Evolutionary conservation across 35 echinoderm and acorn worm species (phyloP).

Genomic region (Eucidaris tribuloides): DNA sequence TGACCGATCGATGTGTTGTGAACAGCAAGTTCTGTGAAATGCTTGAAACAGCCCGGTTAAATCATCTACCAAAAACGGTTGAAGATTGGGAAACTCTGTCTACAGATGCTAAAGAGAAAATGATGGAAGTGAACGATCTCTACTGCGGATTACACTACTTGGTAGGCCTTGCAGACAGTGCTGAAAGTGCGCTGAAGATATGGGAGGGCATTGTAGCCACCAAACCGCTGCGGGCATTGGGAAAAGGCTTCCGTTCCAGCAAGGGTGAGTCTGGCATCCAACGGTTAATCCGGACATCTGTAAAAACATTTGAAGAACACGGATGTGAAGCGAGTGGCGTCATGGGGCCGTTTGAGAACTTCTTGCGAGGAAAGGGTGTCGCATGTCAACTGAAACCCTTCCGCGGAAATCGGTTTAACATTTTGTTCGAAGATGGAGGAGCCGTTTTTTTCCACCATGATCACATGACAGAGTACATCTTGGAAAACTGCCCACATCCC

Average conservation of each 20-base stretch:
- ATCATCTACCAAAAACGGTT: slow-evolving; percentile 15
- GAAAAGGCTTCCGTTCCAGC: slow-evolving; percentile 43
- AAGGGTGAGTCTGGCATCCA: slow-evolving; percentile 48
- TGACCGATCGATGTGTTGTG: slow-evolving; percentile 43
- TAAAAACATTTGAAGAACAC: slow-evolving; percentile 57
- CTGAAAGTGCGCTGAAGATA: slow-evolving; percentile 23
- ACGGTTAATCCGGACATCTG: slow-evolving; percentile 33
- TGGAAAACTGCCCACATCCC: slow-evolving; percentile 33
- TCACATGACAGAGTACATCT: slow-evolving; percentile 45
- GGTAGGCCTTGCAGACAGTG: slow-evolving; percentile 44
- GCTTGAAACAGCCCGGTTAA: not conserved
- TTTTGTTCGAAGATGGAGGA: slow-evolving; percentile 42
- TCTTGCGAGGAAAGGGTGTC: slow-evolving; percentile 18
- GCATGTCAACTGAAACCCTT: slow-evolving; percentile 26
- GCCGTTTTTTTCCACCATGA: slow-evolving; percentile 54
- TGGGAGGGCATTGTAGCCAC: slow-evolving; percentile 52
- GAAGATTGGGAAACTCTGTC: slow-evolving; percentile 30
- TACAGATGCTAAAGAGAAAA: not conserved
- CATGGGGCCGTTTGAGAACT: slow-evolving; percentile 46
- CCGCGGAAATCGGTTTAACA: slow-evolving; percentile 44
- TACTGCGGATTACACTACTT: slow-evolving; percentile 50
- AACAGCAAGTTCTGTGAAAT: slow-evolving; percentile 24
- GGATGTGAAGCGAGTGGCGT: slow-evolving; percentile 60
- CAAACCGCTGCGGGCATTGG: slow-evolving; percentile 34
- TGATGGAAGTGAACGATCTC: slow-evolving; percentile 25